Evolutionary conservation across 2,888 invertebrate species (phyloP).

Genomic region (Caenorhabditis uteleia): DNA sequence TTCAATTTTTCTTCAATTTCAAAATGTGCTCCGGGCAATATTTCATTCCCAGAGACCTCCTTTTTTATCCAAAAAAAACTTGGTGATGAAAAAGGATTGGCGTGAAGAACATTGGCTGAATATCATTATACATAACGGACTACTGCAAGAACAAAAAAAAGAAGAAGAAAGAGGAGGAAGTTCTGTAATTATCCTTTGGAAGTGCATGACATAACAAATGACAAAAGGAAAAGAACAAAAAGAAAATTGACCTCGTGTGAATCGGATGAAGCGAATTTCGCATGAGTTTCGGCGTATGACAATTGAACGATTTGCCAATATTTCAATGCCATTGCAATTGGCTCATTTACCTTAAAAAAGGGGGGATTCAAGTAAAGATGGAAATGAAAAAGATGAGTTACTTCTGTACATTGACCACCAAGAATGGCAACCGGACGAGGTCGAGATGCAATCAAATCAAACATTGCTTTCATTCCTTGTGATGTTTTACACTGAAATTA

Average conservation of each 20-base stretch:
- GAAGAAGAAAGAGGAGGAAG: not conserved
- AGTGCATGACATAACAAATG: too few relatives aligned
- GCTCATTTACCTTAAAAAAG: constrained; percentile 62
- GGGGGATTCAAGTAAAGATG: not conserved
- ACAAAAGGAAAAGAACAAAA: constrained; percentile 8
- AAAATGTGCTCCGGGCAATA: too few relatives aligned
- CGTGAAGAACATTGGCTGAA: too few relatives aligned
- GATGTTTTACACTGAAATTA: constrained; percentile 65
- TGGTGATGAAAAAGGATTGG: too few relatives aligned
- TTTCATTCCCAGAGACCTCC: too few relatives aligned
- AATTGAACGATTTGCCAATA: constrained; percentile 89
- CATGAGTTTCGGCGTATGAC: constrained; percentile 68
- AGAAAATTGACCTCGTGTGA: constrained; percentile 50
- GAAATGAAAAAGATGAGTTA: too few relatives aligned
- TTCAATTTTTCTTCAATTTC: too few relatives aligned
- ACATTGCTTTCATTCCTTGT: constrained; percentile 66
- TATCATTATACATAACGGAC: too few relatives aligned
- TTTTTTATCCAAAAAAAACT: too few relatives aligned
- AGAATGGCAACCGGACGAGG: constrained; percentile 64
- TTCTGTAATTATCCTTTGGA: too few relatives aligned
- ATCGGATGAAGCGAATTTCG: constrained; percentile 66
- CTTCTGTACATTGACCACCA: constrained; percentile 66
- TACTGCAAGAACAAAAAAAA: too few relatives aligned
- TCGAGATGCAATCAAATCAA: constrained; percentile 62
- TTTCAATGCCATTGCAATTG: constrained; percentile 73